Base-by-base conservation (phyloP, 2,888 invertebrate species). In the Baccha elongata region DNA sequence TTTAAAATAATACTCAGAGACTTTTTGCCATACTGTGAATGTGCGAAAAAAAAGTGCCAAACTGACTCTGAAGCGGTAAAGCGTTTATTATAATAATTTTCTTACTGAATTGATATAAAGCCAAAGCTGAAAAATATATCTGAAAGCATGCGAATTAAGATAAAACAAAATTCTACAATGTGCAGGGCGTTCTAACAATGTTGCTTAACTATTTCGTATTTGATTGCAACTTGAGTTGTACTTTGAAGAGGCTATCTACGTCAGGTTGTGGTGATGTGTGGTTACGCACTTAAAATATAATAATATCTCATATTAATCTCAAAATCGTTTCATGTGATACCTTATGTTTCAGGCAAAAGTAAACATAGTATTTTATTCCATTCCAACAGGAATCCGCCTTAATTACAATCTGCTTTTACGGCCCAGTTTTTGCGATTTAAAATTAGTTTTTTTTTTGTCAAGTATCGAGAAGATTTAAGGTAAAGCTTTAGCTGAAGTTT, bases 31-130 rank as follows among this genome's bases (percentile, higher is more conserved):
- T 67, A 81, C 64, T 76, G 71, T 76, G 76, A 81, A 40, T 71
- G 76, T 76, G 81, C 67, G 60, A 76, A 64, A 72, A 64, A 72
- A 75, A 81, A 71, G 81, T 81, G 81, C 71, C 81, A 81, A 71
- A 42, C 17, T 76, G 76, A 60, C 60, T n/a, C n/a, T 42, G 19
- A 81, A 76, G 76, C 81, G 46, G 60, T 68, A 3, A 76, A 81
- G 81, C 81, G 62, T 29, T 55, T 32, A 64, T 29, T 13, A 60
- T 52, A 13, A 6, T 29, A 37, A 35, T 3, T 29, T 44, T 6
- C 2, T 35, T 71, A 58, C 37, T 52, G 19, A 64, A 58, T 42
- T 64, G 48, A 58, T 17, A 21, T 50, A 11, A 64, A 69, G 75
- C 58, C 23, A 44, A 40, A 53, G n/a, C 23, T 52, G 21, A 42